These are phyloP conservation scores for Urocolius indicus DNA, from an alignment of 2,113 vertebrate genomes.

Conservation along the genomic window DNA sequence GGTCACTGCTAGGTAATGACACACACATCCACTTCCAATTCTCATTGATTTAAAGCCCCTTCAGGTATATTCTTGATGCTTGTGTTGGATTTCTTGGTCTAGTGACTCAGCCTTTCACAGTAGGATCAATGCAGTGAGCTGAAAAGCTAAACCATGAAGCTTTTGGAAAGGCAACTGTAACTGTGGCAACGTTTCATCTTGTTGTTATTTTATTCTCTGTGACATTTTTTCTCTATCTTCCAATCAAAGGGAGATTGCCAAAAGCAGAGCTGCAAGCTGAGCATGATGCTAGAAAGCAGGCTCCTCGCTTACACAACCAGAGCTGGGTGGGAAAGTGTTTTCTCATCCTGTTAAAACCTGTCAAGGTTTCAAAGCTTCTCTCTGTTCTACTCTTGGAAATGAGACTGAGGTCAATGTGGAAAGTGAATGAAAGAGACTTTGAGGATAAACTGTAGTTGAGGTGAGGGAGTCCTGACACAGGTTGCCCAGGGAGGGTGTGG, in stretches of 20 bases:
- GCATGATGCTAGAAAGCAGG: not conserved
- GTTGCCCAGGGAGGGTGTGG: no score
- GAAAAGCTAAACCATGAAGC: not conserved
- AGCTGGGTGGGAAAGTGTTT: not conserved
- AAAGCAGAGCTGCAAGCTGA: not conserved
- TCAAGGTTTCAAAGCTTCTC: not conserved
- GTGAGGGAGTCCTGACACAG: no score
- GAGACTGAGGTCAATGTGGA: not conserved
- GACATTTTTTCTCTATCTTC: slow-evolving; percentile 35
- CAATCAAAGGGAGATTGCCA: slow-evolving; percentile 8
- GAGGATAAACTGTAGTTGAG: no score
- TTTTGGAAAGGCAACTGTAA: not conserved
- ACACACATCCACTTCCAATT: not conserved
- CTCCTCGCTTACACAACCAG: not conserved
- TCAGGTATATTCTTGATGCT: not conserved
- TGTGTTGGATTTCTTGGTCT: not conserved
- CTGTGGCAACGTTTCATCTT: not conserved
- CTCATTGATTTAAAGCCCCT: not conserved
- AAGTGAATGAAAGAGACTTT: not conserved
- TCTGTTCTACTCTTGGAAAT: not conserved
- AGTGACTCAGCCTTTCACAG: not conserved
- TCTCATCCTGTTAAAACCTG: not conserved
- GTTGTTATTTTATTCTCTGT: slow-evolving; percentile 11
- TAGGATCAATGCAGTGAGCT: not conserved
- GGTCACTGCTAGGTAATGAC: not conserved